Evolutionary conservation across 2,797 vertebrate species (phyloP).

Genomic region (Channallabes apus): DNA sequence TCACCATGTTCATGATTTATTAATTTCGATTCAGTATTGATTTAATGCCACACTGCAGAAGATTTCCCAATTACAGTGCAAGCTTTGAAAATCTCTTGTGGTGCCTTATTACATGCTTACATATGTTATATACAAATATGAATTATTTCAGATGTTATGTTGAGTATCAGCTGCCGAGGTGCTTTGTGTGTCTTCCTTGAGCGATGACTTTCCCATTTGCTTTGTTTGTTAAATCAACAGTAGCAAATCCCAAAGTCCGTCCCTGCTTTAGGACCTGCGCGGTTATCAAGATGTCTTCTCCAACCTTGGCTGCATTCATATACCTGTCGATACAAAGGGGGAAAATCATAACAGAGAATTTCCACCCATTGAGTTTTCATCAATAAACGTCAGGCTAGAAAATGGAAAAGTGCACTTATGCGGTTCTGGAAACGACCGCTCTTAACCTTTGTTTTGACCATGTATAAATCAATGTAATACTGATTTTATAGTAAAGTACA

Average conservation of each 20-base stretch:
- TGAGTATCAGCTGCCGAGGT: slow-evolving; percentile 77
- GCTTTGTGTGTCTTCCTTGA: slow-evolving; percentile 94
- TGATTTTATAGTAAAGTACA: background rate
- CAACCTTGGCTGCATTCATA: slow-evolving; percentile 88
- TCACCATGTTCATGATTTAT: slow-evolving; percentile 59
- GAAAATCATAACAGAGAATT: background rate
- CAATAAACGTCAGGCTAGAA: background rate
- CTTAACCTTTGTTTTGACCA: background rate
- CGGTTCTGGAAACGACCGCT: background rate
- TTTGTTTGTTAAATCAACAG: slow-evolving; percentile 90
- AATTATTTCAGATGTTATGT: background rate
- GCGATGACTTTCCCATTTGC: slow-evolving; percentile 87
- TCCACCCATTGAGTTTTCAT: background rate
- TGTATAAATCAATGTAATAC: background rate
- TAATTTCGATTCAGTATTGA: slow-evolving; percentile 58
- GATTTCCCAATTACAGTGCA: slow-evolving; percentile 76
- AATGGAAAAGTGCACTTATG: background rate
- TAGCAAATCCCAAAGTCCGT: slow-evolving; percentile 84
- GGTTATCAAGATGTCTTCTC: slow-evolving; percentile 91
- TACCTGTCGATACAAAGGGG: slow-evolving; percentile 78
- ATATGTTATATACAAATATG: slow-evolving; percentile 40
- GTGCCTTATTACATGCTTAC: slow-evolving; percentile 65
- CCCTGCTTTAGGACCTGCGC: slow-evolving; percentile 93
- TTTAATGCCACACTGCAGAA: slow-evolving; percentile 73
- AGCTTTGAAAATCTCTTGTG: slow-evolving; percentile 67